A percentile compares a stretch with the other conserved stretches of the same genome.
Evolutionary conservation across 2,113 vertebrate genomes (phyloP).

Genomic region (Coryphaenoides rupestris): DNA sequence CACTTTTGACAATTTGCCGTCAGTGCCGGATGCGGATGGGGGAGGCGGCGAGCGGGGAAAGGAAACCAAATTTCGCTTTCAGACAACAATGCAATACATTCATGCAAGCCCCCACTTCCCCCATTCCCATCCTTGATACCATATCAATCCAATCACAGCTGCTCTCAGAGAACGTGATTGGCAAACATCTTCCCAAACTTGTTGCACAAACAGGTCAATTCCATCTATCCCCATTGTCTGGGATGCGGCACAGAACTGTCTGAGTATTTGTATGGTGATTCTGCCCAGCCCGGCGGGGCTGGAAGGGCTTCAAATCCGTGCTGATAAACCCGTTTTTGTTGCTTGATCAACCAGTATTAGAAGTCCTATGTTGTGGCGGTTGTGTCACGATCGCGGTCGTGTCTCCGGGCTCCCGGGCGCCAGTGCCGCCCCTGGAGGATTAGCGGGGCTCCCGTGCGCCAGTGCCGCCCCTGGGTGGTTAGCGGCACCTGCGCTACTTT

Average conservation of each 20-base stretch:
- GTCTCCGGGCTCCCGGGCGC: no score
- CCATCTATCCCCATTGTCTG: not conserved
- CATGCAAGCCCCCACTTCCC: not conserved
- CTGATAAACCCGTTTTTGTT: slow-evolving; percentile 45
- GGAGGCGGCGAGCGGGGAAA: not conserved
- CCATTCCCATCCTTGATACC: not conserved
- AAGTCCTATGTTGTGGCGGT: slow-evolving; percentile 48
- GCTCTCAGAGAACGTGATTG: not conserved
- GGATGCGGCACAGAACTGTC: not conserved
- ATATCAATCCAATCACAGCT: not conserved
- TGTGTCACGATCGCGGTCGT: no score
- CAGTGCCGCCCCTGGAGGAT: no score
- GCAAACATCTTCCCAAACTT: not conserved
- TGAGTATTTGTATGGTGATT: slow-evolving; percentile 5
- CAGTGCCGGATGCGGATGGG: not conserved
- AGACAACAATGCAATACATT: not conserved
- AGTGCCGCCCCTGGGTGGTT: no score
- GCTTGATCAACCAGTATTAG: slow-evolving; percentile 63
- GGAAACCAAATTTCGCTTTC: not conserved
- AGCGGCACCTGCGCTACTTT: no score
- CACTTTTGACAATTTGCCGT: slow-evolving; percentile 7
- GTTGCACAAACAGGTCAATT: no score
- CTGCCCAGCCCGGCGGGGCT: no score
- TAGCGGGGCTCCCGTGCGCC: no score
- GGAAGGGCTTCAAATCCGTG: slow-evolving; percentile 26